Percentiles rank a stretch among this genome's conserved stretches.
Conservation (phyloP, 2,113 vertebrate genomes). For the Lophura nycthemera region DNA sequence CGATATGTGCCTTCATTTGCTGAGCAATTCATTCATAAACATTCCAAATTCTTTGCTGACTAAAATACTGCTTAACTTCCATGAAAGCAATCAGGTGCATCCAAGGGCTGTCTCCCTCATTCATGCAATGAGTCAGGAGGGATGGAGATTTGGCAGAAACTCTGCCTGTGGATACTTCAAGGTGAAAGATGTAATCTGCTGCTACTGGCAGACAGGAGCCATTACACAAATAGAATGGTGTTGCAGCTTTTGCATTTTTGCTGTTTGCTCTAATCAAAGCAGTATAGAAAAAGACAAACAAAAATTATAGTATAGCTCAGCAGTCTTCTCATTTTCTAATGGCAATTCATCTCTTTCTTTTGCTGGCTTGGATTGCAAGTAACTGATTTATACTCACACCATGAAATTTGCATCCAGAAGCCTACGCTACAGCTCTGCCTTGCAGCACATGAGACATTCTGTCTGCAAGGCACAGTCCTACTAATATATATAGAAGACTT, state of each 20-base stretch:
- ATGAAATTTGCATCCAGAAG: background rate
- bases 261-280: background rate
- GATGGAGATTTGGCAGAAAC: background rate
- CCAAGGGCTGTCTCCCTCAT: background rate
- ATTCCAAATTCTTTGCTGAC: background rate
- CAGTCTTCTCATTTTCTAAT: background rate
- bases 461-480: background rate
- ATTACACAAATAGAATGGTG: background rate
- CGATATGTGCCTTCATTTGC: background rate
- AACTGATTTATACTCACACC: background rate
- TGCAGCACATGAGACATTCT: background rate
- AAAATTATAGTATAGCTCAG: background rate
- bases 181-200: background rate
- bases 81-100: background rate
- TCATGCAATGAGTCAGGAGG: background rate
- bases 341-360: background rate
- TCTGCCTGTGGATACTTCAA: background rate
- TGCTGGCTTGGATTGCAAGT: conserved; percentile 1
- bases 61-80: background rate
- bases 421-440: background rate
- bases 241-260: background rate
- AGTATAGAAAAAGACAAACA: background rate
- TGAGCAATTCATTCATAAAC: conserved; percentile 19
- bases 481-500: background rate
- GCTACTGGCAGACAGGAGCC: background rate